A percentile compares a stretch with the other conserved stretches of the same genome.
Evolutionary conservation across 2,888 invertebrate species (phyloP).

Genomic region (Flexamia atlantica): DNA sequence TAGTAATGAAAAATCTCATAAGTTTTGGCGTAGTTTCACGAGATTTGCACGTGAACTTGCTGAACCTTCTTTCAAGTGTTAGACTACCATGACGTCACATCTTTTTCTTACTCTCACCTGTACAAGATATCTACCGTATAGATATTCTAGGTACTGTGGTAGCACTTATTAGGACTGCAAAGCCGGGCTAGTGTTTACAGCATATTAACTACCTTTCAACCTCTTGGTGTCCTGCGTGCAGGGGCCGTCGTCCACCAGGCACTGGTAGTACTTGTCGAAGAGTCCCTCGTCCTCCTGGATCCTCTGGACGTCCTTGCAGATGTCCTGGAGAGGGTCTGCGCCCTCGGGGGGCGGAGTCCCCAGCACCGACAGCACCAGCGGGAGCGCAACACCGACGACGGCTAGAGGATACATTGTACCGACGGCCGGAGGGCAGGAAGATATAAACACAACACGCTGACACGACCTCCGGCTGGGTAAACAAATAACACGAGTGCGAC

Average conservation of each 20-base stretch:
- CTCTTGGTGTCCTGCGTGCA: conserved; percentile 34
- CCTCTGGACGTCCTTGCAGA: conserved; percentile 14
- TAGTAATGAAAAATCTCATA: no score
- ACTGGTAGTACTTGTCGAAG: conserved; percentile 50
- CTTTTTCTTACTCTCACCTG: no score
- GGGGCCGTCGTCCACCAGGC: conserved; percentile 17
- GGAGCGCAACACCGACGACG: background rate
- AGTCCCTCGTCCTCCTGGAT: conserved; percentile 22
- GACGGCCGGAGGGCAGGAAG: background rate
- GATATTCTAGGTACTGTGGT: no score
- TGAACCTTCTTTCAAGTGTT: no score
- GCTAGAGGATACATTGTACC: background rate
- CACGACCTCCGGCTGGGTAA: background rate
- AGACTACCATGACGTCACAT: no score
- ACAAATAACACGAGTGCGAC: background rate
- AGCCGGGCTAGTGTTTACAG: no score
- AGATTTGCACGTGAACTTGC: no score
- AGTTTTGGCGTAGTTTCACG: no score
- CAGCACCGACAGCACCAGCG: background rate
- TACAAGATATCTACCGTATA: no score
- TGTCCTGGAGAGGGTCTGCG: background rate
- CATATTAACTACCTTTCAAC: conserved; percentile 20
- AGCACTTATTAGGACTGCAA: no score
- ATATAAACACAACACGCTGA: conserved; percentile 9
- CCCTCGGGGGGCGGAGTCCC: background rate